Evolutionary conservation across 2,113 vertebrate genomes (phyloP), one percentile per base, ranked within the genome.

Genomic region (Cyprinodon variegatus): DNA sequence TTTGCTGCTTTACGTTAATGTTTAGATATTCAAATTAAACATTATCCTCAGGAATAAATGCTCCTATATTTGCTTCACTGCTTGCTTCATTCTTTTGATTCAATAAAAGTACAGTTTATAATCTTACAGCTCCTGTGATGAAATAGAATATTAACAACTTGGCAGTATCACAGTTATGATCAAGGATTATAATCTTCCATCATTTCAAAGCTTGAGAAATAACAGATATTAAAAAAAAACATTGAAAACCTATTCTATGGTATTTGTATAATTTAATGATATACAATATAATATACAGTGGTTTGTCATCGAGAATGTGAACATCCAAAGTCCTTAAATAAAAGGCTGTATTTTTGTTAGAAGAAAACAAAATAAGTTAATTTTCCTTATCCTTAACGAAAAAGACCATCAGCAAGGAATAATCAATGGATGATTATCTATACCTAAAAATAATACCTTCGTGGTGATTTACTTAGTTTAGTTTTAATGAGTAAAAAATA

Each of bases 111-210:
- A 78, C 81, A 70, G 78, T 94, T 94, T 93, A 91, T 92, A 93
- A 93, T 92, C 93, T 82, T 91, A 93, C 68, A 78, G 74, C 84
- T 91, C 84, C 83, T 85, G 69, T 91, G 74, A 91, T 89, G 86
- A 92, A 29, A 91, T 92, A 88, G 77, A 90, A 92, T 93, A n/a
- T 15, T 57, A 86, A 92, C 89, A 91, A 70, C 3, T 90, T 94
- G 81, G 91, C 86, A 88, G 90, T 82, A 90, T 88, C 94, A 76
- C 83, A 87, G 79, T 84, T 84, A 83, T 93, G 88, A 75, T 60
- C 5, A 86, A 92, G 86, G 83, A 91, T 93, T 86, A 92, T 95
- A 94, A 95, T 95, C 91, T 94, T 88, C 86, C 39, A 17, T 86
- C 91, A 93, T 79, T 93, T 94, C 72, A 90, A 90, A 86, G 83